A percentile compares a stretch with the other conserved stretches of the same genome.
Conservation (phyloP, 1,140 invertebrate genomes). For the Wiebesia pumilae region DNA sequence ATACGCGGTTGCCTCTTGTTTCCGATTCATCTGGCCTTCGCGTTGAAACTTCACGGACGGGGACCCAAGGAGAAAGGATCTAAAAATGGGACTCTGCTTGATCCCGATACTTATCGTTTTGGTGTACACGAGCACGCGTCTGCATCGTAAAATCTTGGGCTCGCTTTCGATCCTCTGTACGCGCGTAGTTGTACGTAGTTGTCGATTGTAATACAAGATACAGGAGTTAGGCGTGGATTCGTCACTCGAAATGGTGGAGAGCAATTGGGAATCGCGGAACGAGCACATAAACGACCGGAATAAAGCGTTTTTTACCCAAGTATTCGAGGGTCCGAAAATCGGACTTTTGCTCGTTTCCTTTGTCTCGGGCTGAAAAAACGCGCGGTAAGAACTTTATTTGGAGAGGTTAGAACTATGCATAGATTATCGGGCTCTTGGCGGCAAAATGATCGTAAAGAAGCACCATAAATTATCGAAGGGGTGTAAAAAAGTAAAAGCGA, state of each 20-base stretch:
- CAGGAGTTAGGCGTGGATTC: too few relatives aligned
- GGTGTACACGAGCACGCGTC: too few relatives aligned
- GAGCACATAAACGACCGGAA: background rate
- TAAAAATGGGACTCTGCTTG: background rate
- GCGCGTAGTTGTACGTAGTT: too few relatives aligned
- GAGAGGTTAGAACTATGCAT: slow-evolving; percentile 29
- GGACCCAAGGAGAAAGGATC: background rate
- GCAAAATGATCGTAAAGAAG: slow-evolving; percentile 68
- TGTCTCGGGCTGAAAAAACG: slow-evolving; percentile 8
- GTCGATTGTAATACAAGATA: too few relatives aligned
- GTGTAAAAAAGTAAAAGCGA: slow-evolving; percentile 56
- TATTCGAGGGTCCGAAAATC: background rate
- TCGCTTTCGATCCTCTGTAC: too few relatives aligned
- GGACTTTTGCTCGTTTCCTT: background rate
- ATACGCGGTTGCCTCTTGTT: slow-evolving; percentile 1
- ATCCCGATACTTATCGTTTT: slow-evolving; percentile 27
- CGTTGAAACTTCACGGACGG: background rate
- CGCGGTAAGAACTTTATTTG: slow-evolving; percentile 28
- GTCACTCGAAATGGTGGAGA: background rate
- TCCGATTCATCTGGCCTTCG: background rate
- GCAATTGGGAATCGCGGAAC: slow-evolving; percentile 20
- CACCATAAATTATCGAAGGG: slow-evolving; percentile 65
- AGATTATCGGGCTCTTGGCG: slow-evolving; percentile 45
- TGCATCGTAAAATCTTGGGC: background rate
- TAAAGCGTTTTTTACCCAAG: background rate